These are phyloP conservation scores for Cryptotis parvus DNA, from an alignment of 2,113 vertebrate species.

Conservation along the genomic window DNA sequence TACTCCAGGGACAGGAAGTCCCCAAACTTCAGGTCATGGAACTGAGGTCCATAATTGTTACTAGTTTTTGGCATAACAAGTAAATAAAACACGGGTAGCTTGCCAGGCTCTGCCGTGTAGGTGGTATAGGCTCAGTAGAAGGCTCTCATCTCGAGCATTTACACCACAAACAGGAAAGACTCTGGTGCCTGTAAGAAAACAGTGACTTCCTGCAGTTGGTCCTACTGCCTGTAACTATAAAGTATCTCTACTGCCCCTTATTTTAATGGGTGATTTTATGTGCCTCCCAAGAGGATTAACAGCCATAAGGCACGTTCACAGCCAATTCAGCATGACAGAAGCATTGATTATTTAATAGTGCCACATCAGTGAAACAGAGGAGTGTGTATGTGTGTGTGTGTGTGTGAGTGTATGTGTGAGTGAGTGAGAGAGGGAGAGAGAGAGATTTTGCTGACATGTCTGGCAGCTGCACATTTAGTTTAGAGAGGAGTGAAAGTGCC, in stretches of 20 bases:
- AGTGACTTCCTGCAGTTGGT: background rate
- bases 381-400: constrained; percentile 51
- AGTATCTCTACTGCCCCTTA: background rate
- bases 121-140: too few species aligned
- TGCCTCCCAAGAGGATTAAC: background rate
- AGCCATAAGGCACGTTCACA: constrained; percentile 1
- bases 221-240: background rate
- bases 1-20: too few species aligned
- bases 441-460: constrained; percentile 69
- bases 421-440: too few species aligned
- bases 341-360: constrained; percentile 45
- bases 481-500: constrained; percentile 49
- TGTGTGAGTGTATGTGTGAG: constrained; percentile 50
- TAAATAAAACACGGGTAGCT: too few species aligned
- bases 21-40: too few species aligned
- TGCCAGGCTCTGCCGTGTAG: too few species aligned
- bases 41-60: too few species aligned
- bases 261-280: constrained; percentile 34
- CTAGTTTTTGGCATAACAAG: too few species aligned
- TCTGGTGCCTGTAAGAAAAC: constrained; percentile 9
- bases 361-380: constrained; percentile 40
- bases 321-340: constrained; percentile 12
- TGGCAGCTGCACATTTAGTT: constrained; percentile 67
- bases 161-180: background rate
- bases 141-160: too few species aligned